Evolutionary conservation across 2,888 invertebrate species (phyloP).

Genomic region (Nemoura dubitans): DNA sequence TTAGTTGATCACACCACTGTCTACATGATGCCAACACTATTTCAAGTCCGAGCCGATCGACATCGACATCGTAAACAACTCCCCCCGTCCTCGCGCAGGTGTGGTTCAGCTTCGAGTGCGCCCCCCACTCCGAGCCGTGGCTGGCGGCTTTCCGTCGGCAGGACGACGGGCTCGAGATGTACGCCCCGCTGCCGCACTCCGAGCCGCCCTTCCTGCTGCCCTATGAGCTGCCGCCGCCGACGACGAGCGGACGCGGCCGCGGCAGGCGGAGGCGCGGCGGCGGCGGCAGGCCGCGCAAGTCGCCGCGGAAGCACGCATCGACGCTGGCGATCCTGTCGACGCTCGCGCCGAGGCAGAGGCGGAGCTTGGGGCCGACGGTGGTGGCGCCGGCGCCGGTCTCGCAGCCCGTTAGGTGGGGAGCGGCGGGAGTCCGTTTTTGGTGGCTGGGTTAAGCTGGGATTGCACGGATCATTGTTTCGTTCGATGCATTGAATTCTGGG

Average conservation of each 20-base stretch:
- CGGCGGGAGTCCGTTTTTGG: neutral
- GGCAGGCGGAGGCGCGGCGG: conserved; percentile 50
- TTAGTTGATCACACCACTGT: no score
- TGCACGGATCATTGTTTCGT: no score
- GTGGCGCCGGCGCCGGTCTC: neutral
- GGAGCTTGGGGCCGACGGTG: no score
- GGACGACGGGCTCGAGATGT: conserved; percentile 72
- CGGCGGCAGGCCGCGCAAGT: conserved; percentile 76
- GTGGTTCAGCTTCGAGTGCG: conserved; percentile 75
- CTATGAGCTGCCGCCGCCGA: conserved; percentile 67
- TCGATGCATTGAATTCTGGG: no score
- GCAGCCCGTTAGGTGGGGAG: neutral
- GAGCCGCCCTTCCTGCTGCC: conserved; percentile 74
- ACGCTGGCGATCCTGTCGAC: conserved; percentile 78
- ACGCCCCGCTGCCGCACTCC: conserved; percentile 55
- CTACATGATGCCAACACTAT: no score
- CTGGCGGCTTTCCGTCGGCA: conserved; percentile 80
- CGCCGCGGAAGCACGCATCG: conserved; percentile 88
- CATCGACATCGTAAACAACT: no score
- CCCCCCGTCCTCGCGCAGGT: neutral
- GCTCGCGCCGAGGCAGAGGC: conserved; percentile 46
- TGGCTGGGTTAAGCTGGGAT: no score
- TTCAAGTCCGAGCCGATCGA: no score
- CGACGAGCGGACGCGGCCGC: conserved; percentile 62
- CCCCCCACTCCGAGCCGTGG: conserved; percentile 81